Base-by-base conservation (phyloP, 2,888 invertebrate genomes). In the Azorinus chamasolen region DNA sequence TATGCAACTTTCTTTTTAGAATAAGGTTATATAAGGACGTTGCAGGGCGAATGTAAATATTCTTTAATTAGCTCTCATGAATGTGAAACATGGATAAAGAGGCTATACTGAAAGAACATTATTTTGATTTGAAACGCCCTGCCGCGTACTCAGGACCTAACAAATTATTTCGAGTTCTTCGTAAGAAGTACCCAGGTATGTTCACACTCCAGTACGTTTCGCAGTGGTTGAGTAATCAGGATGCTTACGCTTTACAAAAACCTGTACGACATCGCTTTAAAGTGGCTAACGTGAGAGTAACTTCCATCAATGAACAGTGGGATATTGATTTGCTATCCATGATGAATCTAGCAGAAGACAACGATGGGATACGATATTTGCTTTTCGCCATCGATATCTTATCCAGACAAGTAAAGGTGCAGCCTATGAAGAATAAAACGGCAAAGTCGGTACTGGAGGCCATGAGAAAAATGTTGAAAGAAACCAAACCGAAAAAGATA, bases 391-490 rank as follows among this genome's bases (percentile, higher is more conserved):
- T n/a, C n/a, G n/a, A n/a, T n/a, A 62, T 62, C 41, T 45, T 55
- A 4, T 48, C 22, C 10, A 59, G 43, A 50, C 25, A 57, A 50
- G 46, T 69, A 1, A 48, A 51, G 41, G 48, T 74, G 14, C 20
- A 39, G 57, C 58, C 63, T 12, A 39, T 74, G 16, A 46, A 43
- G 16, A 54, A 64, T 25, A 63, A 64, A 50, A 53, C 48, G 4
- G 63, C 75, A 14, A 70, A 64, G 25, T 14, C 39, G 18, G 64
- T 75, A 16, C 24, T 75, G 41, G 18, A 18, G n/a, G 64, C 53
- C 10, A 48, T 70, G 25, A 69, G 59, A 53, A 25, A 32, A 5
- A 32, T 63, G 2, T 12, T 63, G 24, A 37, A 43, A 41, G 43
- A 75, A 4, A 32, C 4, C 1, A 22, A n/a, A 64, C 75, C 69